Base-by-base conservation (phyloP, 2,888 invertebrate species). In the Eupithecia centaureata region DNA sequence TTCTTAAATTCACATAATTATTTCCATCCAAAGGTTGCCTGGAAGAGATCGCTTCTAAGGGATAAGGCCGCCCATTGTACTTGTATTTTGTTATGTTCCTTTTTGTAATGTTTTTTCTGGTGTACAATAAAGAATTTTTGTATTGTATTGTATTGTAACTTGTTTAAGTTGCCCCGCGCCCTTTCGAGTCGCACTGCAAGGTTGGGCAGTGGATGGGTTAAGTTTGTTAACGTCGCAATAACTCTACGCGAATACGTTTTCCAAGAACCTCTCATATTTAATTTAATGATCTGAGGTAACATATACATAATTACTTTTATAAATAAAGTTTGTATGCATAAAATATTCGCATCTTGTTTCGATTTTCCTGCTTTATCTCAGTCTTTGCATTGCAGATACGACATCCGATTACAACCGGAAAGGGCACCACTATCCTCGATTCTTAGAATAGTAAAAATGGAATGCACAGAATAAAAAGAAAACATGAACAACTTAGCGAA, bases 321-420 rank as follows among this genome's bases (percentile, higher is more conserved):
- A 47, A 22, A 47, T 18, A 47, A 47, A 47, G 22, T 22, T 22
- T 47, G 22, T 22, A 22, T 47, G 47, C 22, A 47, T 47, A 47
- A 47, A 22, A 47, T 47, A 47, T 22, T 47, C 47, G 47, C 47
- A 47, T 10, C 22, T 12, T 47, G 47, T 47, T 22, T 22, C 22
- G 47, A 47, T 47, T 47, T 47, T 47, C 47, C 47, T 47, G 10
- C 3, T 47, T 22, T 3, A 47, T 8, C 18, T 8, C 42, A 42
- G 18, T 12, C 47, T 47, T 47, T 12, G 12, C 22, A 47, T 47
- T 47, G 47, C 22, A 2, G 0, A 22, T 18, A 47, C 4, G 22
- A 22, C 22, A 47, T 47, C 47, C 47, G 47, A 47, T 47, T 22
- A 47, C 10, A 47, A 47, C 47, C 22, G 22, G 47, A 47, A 47